A percentile compares a stretch with the other conserved stretches of the same genome.
Conservation (phyloP, 1,140 invertebrate genomes). For the Pachypsylla venusta region DNA sequence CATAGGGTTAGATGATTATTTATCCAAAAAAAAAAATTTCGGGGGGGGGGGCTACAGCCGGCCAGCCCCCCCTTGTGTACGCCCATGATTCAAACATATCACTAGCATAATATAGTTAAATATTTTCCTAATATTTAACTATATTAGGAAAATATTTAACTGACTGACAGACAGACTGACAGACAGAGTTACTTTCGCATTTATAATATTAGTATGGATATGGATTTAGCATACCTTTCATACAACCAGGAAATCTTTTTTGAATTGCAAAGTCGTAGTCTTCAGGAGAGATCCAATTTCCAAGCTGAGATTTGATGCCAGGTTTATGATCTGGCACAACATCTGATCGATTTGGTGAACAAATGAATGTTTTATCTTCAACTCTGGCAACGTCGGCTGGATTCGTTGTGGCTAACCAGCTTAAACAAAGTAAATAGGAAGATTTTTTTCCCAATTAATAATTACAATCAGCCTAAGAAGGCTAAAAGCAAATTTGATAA, state of each 20-base stretch:
- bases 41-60: too few relatives aligned
- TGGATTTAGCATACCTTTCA: slow-evolving; percentile 70
- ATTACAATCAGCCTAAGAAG: neutral
- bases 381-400: slow-evolving; percentile 95
- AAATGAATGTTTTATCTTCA: slow-evolving; percentile 91
- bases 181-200: too few relatives aligned
- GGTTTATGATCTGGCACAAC: slow-evolving; percentile 60
- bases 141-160: too few relatives aligned
- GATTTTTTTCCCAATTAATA: neutral
- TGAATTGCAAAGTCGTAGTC: slow-evolving; percentile 71
- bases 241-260: slow-evolving; percentile 85
- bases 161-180: too few relatives aligned
- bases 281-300: slow-evolving; percentile 85
- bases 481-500: too few relatives aligned
- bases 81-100: too few relatives aligned
- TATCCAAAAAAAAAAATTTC: too few relatives aligned
- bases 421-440: slow-evolving; percentile 28
- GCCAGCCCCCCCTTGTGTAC: too few relatives aligned
- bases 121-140: too few relatives aligned
- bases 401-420: slow-evolving; percentile 88
- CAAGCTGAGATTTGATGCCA: slow-evolving; percentile 63
- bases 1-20: too few relatives aligned
- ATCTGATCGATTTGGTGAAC: slow-evolving; percentile 61
- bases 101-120: too few relatives aligned
- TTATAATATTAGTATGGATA: too few relatives aligned